Evolutionary conservation across 2,797 vertebrate species (phyloP).

Genomic region (Euphonia xanthogaster): DNA sequence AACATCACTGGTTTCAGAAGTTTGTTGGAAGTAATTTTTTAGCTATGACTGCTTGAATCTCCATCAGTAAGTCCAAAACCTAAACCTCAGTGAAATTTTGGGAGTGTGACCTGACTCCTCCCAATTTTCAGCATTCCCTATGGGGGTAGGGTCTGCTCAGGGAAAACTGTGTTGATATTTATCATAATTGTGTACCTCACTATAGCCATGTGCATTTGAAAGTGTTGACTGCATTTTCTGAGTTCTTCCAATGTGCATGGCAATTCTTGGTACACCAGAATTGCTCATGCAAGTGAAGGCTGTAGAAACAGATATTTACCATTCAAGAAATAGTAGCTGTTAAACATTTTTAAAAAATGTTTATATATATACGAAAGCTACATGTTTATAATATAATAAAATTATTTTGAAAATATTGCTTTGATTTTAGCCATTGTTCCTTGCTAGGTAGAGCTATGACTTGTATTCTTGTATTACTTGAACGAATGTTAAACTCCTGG

Average conservation of each 20-base stretch:
- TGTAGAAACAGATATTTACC: neutral
- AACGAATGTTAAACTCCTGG: neutral
- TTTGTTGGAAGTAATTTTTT: neutral
- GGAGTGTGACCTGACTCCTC: neutral
- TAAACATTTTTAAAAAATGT: neutral
- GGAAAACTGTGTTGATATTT: neutral
- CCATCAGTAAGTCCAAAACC: neutral
- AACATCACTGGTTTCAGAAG: neutral
- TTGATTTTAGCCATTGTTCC: neutral
- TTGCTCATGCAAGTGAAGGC: neutral
- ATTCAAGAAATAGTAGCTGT: neutral
- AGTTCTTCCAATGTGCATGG: neutral
- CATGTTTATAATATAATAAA: neutral
- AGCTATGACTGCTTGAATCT: neutral
- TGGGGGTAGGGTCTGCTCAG: neutral
- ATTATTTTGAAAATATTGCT: neutral
- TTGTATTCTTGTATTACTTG: neutral
- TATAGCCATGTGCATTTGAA: neutral
- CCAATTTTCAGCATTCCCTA: neutral
- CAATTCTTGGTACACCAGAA: neutral
- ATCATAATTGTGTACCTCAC: neutral
- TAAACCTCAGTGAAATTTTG: neutral
- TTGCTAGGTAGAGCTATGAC: neutral
- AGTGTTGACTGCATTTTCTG: neutral
- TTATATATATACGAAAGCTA: neutral